Percentiles rank a stretch among this genome's conserved stretches.
phyloP scores from a whole-genome alignment of 2,888 invertebrate genomes.

The Drosophila kuntzei region DNA sequence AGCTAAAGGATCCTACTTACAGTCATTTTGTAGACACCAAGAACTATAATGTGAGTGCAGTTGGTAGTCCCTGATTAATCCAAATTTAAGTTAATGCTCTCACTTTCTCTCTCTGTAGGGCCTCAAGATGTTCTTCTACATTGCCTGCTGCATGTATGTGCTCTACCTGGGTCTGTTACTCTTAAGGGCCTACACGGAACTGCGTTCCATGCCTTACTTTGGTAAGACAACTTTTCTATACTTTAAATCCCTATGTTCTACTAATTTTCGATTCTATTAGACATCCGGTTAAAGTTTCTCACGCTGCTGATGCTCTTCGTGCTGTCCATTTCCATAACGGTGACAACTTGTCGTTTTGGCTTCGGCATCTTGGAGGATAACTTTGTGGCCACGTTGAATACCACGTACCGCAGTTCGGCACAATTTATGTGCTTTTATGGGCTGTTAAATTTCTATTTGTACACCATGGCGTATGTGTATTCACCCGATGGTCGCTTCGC shows the following conservation, averaged over 20 bases:
- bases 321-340: slow-evolving; percentile 89
- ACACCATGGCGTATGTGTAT: slow-evolving; percentile 97
- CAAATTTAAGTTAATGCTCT: background rate
- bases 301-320: slow-evolving; percentile 94
- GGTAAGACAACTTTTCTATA: slow-evolving; percentile 88
- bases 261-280: slow-evolving; percentile 86
- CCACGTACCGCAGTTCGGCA: slow-evolving; percentile 95
- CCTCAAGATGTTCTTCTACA: slow-evolving; percentile 96
- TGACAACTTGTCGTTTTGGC: slow-evolving; percentile 94
- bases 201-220: slow-evolving; percentile 98
- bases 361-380: slow-evolving; percentile 96
- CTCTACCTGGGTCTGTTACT: slow-evolving; percentile 93
- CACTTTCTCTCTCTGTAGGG: slow-evolving; percentile 88
- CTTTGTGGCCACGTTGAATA: slow-evolving; percentile 95
- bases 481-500: slow-evolving; percentile 93
- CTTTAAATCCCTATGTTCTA: background rate
- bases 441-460: slow-evolving; percentile 96
- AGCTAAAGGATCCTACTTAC: slow-evolving; percentile 95
- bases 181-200: slow-evolving; percentile 95
- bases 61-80: no score
- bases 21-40: slow-evolving; percentile 94
- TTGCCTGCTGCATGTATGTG: slow-evolving; percentile 93
- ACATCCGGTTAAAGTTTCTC: slow-evolving; percentile 95
- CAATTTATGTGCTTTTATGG: slow-evolving; percentile 98
- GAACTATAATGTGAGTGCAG: slow-evolving; percentile 90